A percentile compares a stretch with the other conserved stretches of the same genome.
Evolutionary conservation across 2,797 vertebrate species (phyloP).

Genomic region (Enteromius treurensis): DNA sequence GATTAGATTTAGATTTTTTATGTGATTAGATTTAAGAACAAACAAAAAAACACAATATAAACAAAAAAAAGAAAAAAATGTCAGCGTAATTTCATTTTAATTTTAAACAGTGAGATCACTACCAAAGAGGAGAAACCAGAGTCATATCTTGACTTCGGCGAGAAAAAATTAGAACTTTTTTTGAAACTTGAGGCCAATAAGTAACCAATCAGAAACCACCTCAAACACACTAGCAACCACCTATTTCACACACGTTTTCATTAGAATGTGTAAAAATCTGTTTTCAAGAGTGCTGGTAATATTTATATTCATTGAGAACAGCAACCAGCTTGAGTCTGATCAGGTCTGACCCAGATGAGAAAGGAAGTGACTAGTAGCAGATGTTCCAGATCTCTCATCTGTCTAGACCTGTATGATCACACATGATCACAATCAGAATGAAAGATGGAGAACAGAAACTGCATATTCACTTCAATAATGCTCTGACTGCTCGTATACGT

Average conservation of each 20-base stretch:
- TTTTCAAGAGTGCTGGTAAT: background rate
- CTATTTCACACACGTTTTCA: background rate
- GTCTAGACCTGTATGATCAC: background rate
- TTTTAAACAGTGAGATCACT: too few relatives aligned
- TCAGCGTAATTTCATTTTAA: background rate
- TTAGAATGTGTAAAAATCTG: background rate
- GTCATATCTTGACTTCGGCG: background rate
- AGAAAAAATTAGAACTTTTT: too few relatives aligned
- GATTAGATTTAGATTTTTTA: too few relatives aligned
- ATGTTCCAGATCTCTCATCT: slow-evolving; percentile 14
- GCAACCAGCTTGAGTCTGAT: slow-evolving; percentile 26
- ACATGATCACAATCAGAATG: slow-evolving; percentile 69
- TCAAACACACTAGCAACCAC: background rate
- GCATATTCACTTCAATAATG: slow-evolving; percentile 67
- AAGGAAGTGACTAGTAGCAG: slow-evolving; percentile 32
- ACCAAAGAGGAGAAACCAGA: background rate
- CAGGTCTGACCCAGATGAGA: slow-evolving; percentile 29
- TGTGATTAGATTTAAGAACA: background rate
- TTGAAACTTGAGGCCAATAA: too few relatives aligned
- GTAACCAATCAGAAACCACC: background rate
- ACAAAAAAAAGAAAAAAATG: background rate
- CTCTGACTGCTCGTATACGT: background rate
- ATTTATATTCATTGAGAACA: background rate
- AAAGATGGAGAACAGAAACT: slow-evolving; percentile 57
- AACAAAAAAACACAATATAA: background rate